phyloP scores from a whole-genome alignment of 1,140 invertebrate species.

The Drosophila sp. region DNA sequence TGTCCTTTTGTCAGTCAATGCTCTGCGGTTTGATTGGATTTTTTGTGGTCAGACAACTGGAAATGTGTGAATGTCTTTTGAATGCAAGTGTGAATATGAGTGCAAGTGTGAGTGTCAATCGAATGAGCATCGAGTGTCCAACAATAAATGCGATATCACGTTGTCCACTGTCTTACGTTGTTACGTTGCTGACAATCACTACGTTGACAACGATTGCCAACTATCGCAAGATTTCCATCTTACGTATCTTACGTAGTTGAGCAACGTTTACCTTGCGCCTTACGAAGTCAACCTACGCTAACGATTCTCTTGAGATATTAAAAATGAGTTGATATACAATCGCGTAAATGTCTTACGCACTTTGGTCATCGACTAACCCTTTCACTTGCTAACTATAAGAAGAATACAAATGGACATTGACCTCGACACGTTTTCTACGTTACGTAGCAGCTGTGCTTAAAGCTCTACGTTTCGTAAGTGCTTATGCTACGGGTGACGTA shows the following conservation, averaged over 20 bases:
- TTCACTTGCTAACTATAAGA: too few species aligned
- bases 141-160: neutral
- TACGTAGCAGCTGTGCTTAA: too few species aligned
- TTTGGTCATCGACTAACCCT: neutral
- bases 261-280: too few species aligned
- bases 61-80: conserved; percentile 33
- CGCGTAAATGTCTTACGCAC: too few species aligned
- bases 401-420: too few species aligned
- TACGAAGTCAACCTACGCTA: neutral
- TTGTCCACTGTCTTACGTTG: conserved; percentile 7
- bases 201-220: neutral
- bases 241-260: too few species aligned
- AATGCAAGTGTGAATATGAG: conserved; percentile 2
- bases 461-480: neutral
- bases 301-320: too few species aligned
- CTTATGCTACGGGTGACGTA: neutral
- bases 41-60: conserved; percentile 45
- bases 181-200: conserved; percentile 1
- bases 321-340: too few species aligned
- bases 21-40: conserved; percentile 55
- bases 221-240: too few species aligned
- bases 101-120: conserved; percentile 13
- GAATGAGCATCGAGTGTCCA: conserved; percentile 5
- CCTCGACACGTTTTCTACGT: too few species aligned
- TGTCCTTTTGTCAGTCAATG: conserved; percentile 37